Conservation (phyloP, 2,797 vertebrate species). For the Sphaeramia orbicularis region DNA sequence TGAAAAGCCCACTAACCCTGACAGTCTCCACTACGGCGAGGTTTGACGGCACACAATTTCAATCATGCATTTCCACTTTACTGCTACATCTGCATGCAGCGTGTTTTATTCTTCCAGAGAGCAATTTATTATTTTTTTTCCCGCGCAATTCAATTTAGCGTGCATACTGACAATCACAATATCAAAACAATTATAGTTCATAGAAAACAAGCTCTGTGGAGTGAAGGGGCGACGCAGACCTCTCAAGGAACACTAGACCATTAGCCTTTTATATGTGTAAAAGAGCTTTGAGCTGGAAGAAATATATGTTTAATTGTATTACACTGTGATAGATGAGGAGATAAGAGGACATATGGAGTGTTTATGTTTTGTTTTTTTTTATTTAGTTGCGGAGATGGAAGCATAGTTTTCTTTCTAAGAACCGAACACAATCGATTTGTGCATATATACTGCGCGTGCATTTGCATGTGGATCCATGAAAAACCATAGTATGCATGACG, state of each 20-base stretch:
- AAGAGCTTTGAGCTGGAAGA: conserved; percentile 10
- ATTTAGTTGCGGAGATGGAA: background rate
- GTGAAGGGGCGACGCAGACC: conserved; percentile 29
- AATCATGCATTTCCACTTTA: conserved; percentile 27
- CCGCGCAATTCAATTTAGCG: conserved; percentile 38
- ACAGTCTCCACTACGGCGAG: background rate
- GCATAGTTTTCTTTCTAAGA: background rate
- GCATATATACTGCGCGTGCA: conserved; percentile 1
- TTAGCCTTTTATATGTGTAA: conserved; percentile 42
- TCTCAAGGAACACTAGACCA: conserved; percentile 34
- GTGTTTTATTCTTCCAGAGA: background rate
- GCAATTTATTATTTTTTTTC: conserved; percentile 11
- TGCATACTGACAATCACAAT: conserved; percentile 37
- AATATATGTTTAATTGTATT: conserved; percentile 30
- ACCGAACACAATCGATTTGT: conserved; percentile 3
- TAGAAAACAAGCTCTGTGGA: conserved; percentile 28
- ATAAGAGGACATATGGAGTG: background rate
- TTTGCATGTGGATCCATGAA: conserved; percentile 13
- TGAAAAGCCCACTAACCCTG: background rate
- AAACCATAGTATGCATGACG: conserved; percentile 27
- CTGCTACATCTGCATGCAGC: conserved; percentile 25
- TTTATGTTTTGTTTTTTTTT: conserved; percentile 8
- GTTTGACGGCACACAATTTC: conserved; percentile 23
- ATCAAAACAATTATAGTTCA: conserved; percentile 57
- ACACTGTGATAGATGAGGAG: background rate